Evolutionary conservation across 2,113 vertebrate species (phyloP).

Genomic region (Benitochromis conjunctus): DNA sequence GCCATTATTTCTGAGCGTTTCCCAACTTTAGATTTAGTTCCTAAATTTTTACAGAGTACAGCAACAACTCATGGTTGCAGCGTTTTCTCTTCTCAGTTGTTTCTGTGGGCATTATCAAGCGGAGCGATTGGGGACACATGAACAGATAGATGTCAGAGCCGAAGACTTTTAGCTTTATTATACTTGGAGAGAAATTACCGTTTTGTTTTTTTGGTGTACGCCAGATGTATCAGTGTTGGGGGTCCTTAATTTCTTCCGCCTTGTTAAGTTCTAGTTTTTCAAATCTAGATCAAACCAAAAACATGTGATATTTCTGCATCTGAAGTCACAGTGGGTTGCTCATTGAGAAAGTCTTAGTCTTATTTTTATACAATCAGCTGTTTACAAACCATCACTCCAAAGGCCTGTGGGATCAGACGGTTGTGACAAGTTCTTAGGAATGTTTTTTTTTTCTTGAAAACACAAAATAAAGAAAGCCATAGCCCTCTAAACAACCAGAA

Average conservation of each 20-base stretch:
- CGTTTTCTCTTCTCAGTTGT: neutral
- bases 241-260: neutral
- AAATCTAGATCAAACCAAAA: neutral
- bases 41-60: neutral
- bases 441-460: neutral
- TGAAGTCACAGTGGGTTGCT: neutral
- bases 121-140: neutral
- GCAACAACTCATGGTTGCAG: neutral
- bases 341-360: neutral
- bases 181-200: neutral
- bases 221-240: neutral
- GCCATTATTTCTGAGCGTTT: neutral
- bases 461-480: slow-evolving; percentile 31
- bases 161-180: neutral
- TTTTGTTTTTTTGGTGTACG: neutral
- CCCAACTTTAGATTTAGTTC: neutral
- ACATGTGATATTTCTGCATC: neutral
- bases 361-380: slow-evolving; percentile 32
- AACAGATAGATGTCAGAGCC: neutral
- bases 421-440: slow-evolving; percentile 18
- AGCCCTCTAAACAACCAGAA: slow-evolving; percentile 21
- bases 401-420: neutral
- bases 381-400: slow-evolving; percentile 11
- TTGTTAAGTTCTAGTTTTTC: neutral
- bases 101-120: neutral